Evolutionary conservation across 1,140 invertebrate genomes (phyloP), one percentile per base, ranked within the genome.

Genomic region (Pseudomyrmex pallidus): DNA sequence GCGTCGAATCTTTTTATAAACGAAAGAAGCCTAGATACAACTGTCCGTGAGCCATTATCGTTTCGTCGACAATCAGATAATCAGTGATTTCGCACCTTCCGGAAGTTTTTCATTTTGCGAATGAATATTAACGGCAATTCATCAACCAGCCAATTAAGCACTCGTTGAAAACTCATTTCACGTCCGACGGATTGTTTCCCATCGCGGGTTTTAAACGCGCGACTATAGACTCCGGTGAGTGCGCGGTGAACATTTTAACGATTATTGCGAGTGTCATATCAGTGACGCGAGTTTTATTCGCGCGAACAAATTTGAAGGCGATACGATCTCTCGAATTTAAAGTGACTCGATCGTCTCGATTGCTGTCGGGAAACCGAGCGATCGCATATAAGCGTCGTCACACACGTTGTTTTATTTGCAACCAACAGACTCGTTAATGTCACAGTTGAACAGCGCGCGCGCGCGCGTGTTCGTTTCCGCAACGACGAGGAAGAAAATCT

Each of bases 1-100:
- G 72, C 73, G 72, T 83, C 67, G 82, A 82, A 76, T 84, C 66
- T 86, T 88, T 88, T 88, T 88, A 85, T 85, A 87, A 35, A 87
- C 86, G 63, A 87, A 87, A 82, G 82, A 54, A 84, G 72, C 54
- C 72, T 84, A 86, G 85, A 86, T 87, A 77, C 78, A 25, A 44
- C 56, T 17, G 44, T 44, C 8, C 44, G 52, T 86, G 86, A 87
- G 85, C 83, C 78, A 87, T n/a, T 57, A 67, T 82, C 74, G 61
- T 61, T 35, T 9, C 48, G 46, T 10, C 44, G 35, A 74, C 85
- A 76, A 22, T 83, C 77, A 25, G 2, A 57, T 44, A 44, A 17
- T 44, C 44, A 48, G 25, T 46, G 22, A 50, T 17, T 35, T 59
- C 17, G 12, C 54, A 22, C 72, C 54, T 20, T 78, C 15, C 20